Base-by-base conservation (phyloP, 2,888 invertebrate species). In the Mimas tiliae region DNA sequence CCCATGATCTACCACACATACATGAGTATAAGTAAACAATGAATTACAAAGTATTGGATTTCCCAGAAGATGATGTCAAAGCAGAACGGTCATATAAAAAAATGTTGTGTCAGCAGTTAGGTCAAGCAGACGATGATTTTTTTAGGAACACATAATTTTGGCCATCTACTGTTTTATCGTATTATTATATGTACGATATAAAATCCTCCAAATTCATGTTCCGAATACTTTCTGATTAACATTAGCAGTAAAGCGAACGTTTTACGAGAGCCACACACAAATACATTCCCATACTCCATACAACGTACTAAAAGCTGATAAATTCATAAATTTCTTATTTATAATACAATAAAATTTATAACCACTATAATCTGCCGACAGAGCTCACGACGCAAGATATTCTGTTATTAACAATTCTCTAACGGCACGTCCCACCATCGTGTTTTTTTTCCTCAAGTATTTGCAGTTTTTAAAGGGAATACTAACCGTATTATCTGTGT, bases 311-410 rank as follows among this genome's bases (percentile, higher is more conserved):
- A 74, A 73, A 74, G 73, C 74, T 79, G 72, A 84, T 83, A 83
- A 85, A 85, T 81, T 79, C 86, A 89, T 89, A 89, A 89, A 89
- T 88, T 78, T 80, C 81, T 82, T 87, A 90, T 91, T 91, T 91
- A 91, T 88, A 87, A 86, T 88, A 84, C 85, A 89, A 91, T 91
- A 90, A 91, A 92, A 84, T 91, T 87, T 90, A 92, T 81, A 89
- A 83, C 86, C 83, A 71, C 84, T 80, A 85, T 87, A 86, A 88
- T 87, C 82, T 86, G 68, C 55, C 79, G 68, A 70, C 75, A 74
- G 75, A 78, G 78, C 79, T 75, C 80, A 76, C 76, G 70, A 72
- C 77, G 76, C 78, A 81, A 86, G 82, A 83, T 86, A 83, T 85
- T 84, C 82, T 83, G 85, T 83, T 90, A 89, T 91, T 91, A 91